Base-by-base conservation (phyloP, 2,888 invertebrate species). In the Nemotelus pantherinus region DNA sequence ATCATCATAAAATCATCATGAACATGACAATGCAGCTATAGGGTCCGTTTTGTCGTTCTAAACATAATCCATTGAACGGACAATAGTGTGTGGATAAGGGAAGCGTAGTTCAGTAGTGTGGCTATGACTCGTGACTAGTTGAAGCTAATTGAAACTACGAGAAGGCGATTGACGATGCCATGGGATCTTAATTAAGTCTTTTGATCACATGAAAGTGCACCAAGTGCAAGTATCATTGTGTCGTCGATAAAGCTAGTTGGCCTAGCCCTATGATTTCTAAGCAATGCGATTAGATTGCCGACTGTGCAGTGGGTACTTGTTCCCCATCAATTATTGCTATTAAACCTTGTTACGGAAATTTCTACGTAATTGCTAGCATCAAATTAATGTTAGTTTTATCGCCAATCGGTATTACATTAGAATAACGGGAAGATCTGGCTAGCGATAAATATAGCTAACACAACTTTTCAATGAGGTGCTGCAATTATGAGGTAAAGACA, bases 291-390 rank as follows among this genome's bases (percentile, higher is more conserved):
- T 43, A 9, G 50, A 60, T 60, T 4, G 41, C 7, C 60, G 41
- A 47, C 65, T 65, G 7, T 7, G 5, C 39, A 2, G 63, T 63
- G 63, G 63, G 43, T 63, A 43, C 3, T 41, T 53, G 53, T 58
- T 10, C n/a, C 10, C 2, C 45, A n/a, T 65, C 65, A 65, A 65
- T 65, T 65, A 65, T 65, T 65, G 2, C 70, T 55, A 70, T 70
- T 70, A 70, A 55, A 70, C 43, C 70, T 55, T 70, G 55, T 70
- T 70, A 70, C 70, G 70, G 70, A 70, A 70, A 55, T 70, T 70
- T 43, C 70, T 9, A 7, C 55, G 70, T 70, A 70, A 70, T 70
- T 55, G 53, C 55, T 70, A 43, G 25, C 55, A 70, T 70, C 55
- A 53, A 70, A 68, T 55, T 43, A 43, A 70, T 70, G 70, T 70